A percentile compares a stretch with the other conserved stretches of the same genome.
Evolutionary conservation across 2,888 invertebrate genomes (phyloP).

Genomic region (Scaptomyza flava): DNA sequence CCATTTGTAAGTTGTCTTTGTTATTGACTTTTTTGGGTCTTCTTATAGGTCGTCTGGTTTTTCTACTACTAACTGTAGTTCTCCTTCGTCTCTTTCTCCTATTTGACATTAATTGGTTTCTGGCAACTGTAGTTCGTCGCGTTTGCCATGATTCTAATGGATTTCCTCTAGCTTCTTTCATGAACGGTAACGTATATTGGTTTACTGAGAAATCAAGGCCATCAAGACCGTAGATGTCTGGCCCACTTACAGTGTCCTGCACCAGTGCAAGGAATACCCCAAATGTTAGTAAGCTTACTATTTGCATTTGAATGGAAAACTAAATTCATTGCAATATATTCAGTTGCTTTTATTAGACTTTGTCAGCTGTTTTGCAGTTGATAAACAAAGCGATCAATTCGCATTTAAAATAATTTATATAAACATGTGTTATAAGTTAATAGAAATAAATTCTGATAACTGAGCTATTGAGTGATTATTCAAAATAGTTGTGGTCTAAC

Average conservation of each 20-base stretch:
- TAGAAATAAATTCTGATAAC: background rate
- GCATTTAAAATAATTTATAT: background rate
- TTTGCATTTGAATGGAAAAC: constrained; percentile 16
- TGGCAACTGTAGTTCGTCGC: background rate
- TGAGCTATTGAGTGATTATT: background rate
- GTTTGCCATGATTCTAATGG: background rate
- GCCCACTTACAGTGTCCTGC: background rate
- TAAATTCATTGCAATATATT: background rate
- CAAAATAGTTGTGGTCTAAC: background rate
- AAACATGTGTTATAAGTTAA: background rate
- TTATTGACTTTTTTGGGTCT: too few relatives aligned
- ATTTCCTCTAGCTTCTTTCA: background rate
- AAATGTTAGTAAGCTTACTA: background rate
- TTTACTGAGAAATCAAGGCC: background rate
- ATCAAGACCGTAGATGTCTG: background rate
- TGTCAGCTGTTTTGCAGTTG: background rate
- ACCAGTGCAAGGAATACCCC: constrained; percentile 12
- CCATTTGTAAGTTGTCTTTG: too few relatives aligned
- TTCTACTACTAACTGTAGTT: background rate
- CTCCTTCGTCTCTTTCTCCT: background rate
- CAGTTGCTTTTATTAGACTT: constrained; percentile 21
- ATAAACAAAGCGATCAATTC: background rate
- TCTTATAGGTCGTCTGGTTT: background rate
- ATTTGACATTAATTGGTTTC: too few relatives aligned
- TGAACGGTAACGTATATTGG: background rate